phyloP scores from a whole-genome alignment of 2,113 vertebrate species.

The Spea bombifrons region DNA sequence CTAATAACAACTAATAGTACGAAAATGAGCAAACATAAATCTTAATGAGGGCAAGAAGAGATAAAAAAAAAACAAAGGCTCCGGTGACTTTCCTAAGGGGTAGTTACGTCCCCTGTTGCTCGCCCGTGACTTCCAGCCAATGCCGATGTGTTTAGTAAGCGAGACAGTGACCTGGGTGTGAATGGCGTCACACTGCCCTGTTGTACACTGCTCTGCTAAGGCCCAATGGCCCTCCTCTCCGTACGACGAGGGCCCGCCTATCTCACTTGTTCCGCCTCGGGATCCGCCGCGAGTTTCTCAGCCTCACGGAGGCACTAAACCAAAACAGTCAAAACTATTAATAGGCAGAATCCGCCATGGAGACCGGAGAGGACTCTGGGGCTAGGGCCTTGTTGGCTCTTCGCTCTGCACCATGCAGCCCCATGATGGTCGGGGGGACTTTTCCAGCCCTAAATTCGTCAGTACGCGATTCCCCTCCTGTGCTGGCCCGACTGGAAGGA shows the following conservation, averaged over 20 bases:
- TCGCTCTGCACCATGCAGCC: conserved; percentile 84
- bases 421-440: conserved; percentile 66
- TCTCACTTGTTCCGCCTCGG: conserved; percentile 53
- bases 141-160: no score
- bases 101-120: no score
- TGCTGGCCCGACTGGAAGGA: conserved; percentile 73
- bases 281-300: conserved; percentile 51
- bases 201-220: no score
- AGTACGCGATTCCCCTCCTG: conserved; percentile 62
- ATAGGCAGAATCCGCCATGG: conserved; percentile 68
- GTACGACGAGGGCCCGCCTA: conserved; percentile 39
- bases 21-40: no score
- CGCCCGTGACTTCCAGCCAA: no score
- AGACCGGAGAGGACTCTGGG: conserved; percentile 87
- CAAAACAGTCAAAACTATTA: conserved; percentile 36
- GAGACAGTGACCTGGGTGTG: no score
- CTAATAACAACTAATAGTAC: no score
- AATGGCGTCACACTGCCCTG: no score
- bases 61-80: no score
- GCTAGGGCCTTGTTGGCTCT: conserved; percentile 83
- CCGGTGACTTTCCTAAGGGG: no score
- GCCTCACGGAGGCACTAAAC: conserved; percentile 15
- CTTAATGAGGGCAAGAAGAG: no score
- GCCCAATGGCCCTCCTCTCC: conserved; percentile 1
- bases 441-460: conserved; percentile 54